Evolutionary conservation across 2,797 vertebrate genomes (phyloP).

Genomic region (Prunella strophiata): DNA sequence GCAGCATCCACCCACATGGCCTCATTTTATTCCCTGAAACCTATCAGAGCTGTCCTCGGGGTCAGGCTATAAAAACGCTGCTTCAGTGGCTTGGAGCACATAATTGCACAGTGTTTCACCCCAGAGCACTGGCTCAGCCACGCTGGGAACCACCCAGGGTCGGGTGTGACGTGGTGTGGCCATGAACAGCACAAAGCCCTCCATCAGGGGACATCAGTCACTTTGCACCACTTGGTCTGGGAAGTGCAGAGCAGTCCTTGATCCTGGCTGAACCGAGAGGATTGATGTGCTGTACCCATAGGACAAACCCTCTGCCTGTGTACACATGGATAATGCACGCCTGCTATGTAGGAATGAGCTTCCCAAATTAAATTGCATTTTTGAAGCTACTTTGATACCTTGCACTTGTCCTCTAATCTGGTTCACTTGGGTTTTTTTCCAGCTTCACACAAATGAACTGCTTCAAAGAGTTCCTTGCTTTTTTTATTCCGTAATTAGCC

Average conservation of each 20-base stretch:
- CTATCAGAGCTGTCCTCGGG: background rate
- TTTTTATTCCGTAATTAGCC: background rate
- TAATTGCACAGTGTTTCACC: background rate
- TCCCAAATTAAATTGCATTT: background rate
- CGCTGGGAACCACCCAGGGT: background rate
- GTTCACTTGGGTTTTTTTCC: background rate
- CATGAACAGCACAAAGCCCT: background rate
- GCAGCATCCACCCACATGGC: rapidly evolving
- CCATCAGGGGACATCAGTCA: background rate
- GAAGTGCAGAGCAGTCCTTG: background rate
- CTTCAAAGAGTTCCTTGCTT: background rate
- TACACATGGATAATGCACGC: background rate
- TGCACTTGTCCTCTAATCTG: background rate
- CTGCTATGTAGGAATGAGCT: background rate
- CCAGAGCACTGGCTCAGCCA: background rate
- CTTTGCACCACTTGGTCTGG: background rate
- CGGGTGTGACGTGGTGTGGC: background rate
- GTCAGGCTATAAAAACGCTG: background rate
- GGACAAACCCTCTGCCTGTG: background rate
- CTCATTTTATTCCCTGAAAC: background rate
- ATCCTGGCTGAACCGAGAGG: background rate
- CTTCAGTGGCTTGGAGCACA: background rate
- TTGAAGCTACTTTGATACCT: background rate
- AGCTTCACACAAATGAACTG: background rate
- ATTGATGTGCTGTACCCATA: background rate